Percentiles rank a stretch among this genome's conserved stretches.
These are phyloP conservation scores for Euura saliciscinereae DNA, from an alignment of 1,140 invertebrate genomes.

Conservation along the genomic window DNA sequence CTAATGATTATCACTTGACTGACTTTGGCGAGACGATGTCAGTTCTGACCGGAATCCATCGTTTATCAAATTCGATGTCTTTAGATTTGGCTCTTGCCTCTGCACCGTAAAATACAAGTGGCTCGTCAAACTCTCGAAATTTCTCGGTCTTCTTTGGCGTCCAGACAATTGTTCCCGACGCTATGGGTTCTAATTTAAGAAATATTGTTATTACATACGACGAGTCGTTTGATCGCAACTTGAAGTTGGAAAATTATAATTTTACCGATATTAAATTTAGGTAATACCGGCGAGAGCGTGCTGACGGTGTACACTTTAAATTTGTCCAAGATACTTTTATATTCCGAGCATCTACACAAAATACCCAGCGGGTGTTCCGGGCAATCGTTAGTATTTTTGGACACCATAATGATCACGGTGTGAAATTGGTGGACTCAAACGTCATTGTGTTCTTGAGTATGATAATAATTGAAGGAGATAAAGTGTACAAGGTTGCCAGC, in stretches of 20 bases:
- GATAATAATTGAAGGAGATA: too few species aligned
- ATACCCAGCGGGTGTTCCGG: conserved; percentile 25
- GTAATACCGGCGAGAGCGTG: conserved; percentile 10
- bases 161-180: conserved; percentile 23
- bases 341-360: conserved; percentile 26
- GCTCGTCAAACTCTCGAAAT: conserved; percentile 14
- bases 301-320: conserved; percentile 22
- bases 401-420: too few species aligned
- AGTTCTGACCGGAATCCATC: conserved; percentile 11
- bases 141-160: conserved; percentile 10
- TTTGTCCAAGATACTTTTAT: conserved; percentile 19
- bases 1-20: conserved; percentile 5
- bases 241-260: neutral
- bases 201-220: neutral
- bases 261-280: conserved; percentile 14
- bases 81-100: neutral
- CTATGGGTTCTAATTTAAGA: conserved; percentile 18
- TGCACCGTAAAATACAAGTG: conserved; percentile 16
- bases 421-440: too few species aligned
- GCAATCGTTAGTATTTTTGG: neutral
- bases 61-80: neutral
- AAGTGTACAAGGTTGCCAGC: too few species aligned
- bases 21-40: conserved; percentile 19
- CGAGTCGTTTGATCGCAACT: neutral
- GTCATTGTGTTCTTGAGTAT: too few species aligned